Percentiles rank a stretch among this genome's conserved stretches.
Conservation (phyloP, 2,113 vertebrate genomes). For the Gallinago media region DNA sequence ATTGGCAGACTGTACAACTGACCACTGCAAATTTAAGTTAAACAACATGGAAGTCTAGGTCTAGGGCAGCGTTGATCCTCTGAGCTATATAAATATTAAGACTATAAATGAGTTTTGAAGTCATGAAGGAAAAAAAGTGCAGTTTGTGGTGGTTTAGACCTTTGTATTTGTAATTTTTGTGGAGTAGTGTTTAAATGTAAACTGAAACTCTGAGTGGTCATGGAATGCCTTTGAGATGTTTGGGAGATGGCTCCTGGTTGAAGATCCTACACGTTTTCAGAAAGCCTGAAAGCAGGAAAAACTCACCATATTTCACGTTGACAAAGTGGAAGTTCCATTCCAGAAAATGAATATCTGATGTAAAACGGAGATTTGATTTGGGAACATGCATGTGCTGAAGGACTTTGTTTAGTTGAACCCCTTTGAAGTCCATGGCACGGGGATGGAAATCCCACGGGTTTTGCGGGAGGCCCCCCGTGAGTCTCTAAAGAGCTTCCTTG, state of each 20-base stretch:
- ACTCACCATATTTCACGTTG: fast-evolving
- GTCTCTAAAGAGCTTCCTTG: slow-evolving; percentile 30
- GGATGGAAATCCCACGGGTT: neutral
- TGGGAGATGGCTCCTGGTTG: neutral
- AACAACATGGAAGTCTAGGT: neutral
- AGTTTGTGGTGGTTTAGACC: neutral
- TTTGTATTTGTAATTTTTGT: slow-evolving; percentile 3
- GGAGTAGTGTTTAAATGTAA: neutral
- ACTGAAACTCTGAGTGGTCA: slow-evolving; percentile 33
- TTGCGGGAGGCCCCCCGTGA: neutral
- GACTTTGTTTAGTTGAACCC: neutral
- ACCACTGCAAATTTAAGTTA: neutral
- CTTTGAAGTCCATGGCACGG: neutral
- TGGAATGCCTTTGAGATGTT: slow-evolving; percentile 41
- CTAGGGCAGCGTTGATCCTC: neutral
- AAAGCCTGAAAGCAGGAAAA: neutral
- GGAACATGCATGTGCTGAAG: fast-evolving
- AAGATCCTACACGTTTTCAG: neutral
- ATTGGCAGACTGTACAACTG: neutral
- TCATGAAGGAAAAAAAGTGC: neutral
- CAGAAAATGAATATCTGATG: neutral
- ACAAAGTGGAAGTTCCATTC: neutral
- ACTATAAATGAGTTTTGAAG: neutral
- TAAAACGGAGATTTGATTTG: neutral
- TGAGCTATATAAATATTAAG: neutral